These are phyloP conservation scores for Rhea pennata DNA, from an alignment of 2,113 vertebrate species.

Conservation along the genomic window DNA sequence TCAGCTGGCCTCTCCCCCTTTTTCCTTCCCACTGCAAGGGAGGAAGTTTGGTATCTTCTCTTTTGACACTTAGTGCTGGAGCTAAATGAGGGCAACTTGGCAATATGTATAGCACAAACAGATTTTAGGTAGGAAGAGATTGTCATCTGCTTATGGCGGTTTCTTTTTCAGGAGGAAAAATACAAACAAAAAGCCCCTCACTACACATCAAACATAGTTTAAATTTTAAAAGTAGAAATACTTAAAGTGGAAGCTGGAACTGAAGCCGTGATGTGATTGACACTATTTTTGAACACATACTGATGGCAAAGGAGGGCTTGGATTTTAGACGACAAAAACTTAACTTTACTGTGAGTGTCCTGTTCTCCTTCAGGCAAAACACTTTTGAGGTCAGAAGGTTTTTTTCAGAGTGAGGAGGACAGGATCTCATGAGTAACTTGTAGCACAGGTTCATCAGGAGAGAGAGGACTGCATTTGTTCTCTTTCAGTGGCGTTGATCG, in stretches of 20 bases:
- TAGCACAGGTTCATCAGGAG: neutral
- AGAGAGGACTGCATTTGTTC: neutral
- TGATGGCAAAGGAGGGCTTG: neutral
- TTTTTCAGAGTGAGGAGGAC: neutral
- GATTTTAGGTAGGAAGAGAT: constrained; percentile 28
- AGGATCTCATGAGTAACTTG: neutral
- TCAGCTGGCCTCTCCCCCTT: constrained; percentile 7
- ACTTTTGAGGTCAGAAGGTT: neutral
- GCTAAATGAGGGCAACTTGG: constrained; percentile 41
- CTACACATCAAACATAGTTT: neutral
- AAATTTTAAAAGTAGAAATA: constrained; percentile 31
- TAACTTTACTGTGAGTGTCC: neutral
- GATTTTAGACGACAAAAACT: neutral
- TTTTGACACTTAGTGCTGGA: constrained; percentile 56
- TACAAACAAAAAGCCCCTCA: neutral
- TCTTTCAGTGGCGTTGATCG: neutral
- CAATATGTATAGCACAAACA: constrained; percentile 8
- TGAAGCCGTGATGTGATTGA: neutral
- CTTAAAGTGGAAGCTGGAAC: constrained; percentile 19
- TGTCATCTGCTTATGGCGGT: constrained; percentile 15
- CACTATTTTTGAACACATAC: neutral
- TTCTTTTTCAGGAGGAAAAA: constrained; percentile 48
- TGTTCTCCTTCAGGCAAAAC: neutral
- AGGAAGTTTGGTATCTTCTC: constrained; percentile 49
- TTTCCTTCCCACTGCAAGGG: neutral